Base-by-base conservation (phyloP, 2,113 vertebrate species). In the Neodon shergylaensis region DNA sequence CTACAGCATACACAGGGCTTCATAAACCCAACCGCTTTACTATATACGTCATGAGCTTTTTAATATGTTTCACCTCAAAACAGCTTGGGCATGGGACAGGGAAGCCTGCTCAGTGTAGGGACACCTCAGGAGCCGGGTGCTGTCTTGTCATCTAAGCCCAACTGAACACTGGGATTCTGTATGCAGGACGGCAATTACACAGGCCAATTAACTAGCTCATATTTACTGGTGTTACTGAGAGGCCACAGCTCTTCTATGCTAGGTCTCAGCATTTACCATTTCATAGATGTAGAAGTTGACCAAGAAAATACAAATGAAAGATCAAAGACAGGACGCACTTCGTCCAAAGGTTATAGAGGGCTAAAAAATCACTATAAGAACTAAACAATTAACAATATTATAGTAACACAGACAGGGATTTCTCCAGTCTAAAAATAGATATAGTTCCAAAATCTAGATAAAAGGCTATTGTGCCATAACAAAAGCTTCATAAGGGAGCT, bases 101-200 rank as follows among this genome's bases (percentile, higher is more conserved):
- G 24, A 39, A 2, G 36, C 39, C 39, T 0, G 0, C 0, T 24
- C 16, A 22, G 3, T 7, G 42, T 0, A 3, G n/a, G 44, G 16
- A 36, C 2, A 63, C 24, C 12, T 19, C 3, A 9, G 66, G 11
- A 58, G 0, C 42, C 6, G 76, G 31, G 28, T 31, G 13, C 39
- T 74, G 61, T 26, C 61, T 52, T 72, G 72, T 33, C 65, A 86
- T 44, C 5, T 28, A 47, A 36, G 78, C 94, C 49, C 68, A 28
- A 39, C 3, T 78, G n/a, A 66, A 88, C 54, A 61, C 9, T 77
- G 33, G 5, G 86, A 78, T n/a, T 90, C 66, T 88, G 31, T 24
- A 26, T 7, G 58, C 8, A 79, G 76, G 74, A 68, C 7, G 42
- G 16, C 10, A 52, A 90, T 0, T 36, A 1, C 10, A 93, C 52